A percentile compares a stretch with the other conserved stretches of the same genome.
Evolutionary conservation across 2,113 vertebrate species (phyloP).

Genomic region (Eulemur macaco): DNA sequence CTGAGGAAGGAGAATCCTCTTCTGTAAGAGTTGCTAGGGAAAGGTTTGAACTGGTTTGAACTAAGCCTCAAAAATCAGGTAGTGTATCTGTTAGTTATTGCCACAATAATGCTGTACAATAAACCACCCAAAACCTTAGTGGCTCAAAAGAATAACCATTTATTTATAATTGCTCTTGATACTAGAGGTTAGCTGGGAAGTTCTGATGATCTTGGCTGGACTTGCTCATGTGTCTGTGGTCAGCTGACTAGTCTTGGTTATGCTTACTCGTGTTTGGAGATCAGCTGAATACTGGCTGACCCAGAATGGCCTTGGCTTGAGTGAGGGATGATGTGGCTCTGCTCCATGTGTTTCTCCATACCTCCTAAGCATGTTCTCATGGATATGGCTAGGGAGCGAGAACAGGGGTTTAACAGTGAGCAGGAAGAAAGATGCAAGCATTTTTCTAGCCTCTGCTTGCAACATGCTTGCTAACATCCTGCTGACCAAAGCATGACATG

Average conservation of each 20-base stretch:
- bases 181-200: not conserved
- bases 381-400: not conserved
- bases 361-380: not conserved
- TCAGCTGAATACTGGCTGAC: not conserved
- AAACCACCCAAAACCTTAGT: constrained; percentile 3
- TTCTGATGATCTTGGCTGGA: not conserved
- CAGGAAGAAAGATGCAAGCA: constrained; percentile 18
- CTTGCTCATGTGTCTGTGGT: not conserved
- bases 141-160: not conserved
- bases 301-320: not conserved
- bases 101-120: not conserved
- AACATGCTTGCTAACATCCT: not conserved
- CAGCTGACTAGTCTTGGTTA: not conserved
- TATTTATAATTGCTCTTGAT: not conserved
- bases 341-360: not conserved
- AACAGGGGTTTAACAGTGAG: not conserved
- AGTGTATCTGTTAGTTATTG: not conserved
- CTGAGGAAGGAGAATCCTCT: not conserved
- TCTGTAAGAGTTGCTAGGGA: not conserved
- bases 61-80: not conserved
- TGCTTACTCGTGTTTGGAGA: not conserved
- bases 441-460: not conserved
- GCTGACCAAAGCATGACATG: not conserved
- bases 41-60: not conserved
- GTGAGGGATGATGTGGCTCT: not conserved